Evolutionary conservation across 2,888 invertebrate genomes (phyloP).

Genomic region (Eudasyphora cyanicolor): DNA sequence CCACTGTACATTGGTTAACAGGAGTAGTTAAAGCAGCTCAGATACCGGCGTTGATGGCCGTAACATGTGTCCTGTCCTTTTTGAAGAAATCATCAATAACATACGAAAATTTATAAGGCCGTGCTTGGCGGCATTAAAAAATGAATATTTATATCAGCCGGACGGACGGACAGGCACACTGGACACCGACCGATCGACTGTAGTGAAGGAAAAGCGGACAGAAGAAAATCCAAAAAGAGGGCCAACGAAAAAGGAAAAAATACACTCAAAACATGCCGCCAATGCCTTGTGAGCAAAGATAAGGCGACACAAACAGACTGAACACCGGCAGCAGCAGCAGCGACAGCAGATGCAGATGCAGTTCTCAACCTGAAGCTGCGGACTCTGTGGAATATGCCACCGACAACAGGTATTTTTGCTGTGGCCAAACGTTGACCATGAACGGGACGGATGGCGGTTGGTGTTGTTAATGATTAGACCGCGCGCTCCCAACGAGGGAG

Average conservation of each 20-base stretch:
- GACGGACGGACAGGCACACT: background rate
- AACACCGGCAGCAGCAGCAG: constrained; percentile 49
- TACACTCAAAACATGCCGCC: constrained; percentile 56
- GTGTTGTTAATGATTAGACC: constrained; percentile 17
- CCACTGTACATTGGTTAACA: background rate
- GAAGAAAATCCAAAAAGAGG: constrained; percentile 23
- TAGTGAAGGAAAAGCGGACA: constrained; percentile 34
- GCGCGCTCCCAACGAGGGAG: background rate
- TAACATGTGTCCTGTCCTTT: constrained; percentile 73
- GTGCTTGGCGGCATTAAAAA: constrained; percentile 73
- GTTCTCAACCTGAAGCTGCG: background rate
- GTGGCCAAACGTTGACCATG: background rate
- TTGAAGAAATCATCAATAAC: constrained; percentile 76
- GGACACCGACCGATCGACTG: constrained; percentile 37
- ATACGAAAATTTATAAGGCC: constrained; percentile 74
- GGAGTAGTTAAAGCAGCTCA: constrained; percentile 11
- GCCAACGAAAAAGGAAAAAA: constrained; percentile 26
- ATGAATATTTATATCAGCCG: constrained; percentile 73
- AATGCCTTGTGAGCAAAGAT: constrained; percentile 49
- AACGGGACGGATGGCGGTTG: no score
- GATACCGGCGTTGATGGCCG: constrained; percentile 64
- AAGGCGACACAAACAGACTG: constrained; percentile 50
- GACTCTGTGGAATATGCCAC: background rate
- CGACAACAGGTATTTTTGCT: constrained; percentile 39
- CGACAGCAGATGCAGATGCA: constrained; percentile 39